These are phyloP conservation scores for Grammomys surdaster DNA, from an alignment of 2,113 vertebrate genomes.

Conservation along the genomic window DNA sequence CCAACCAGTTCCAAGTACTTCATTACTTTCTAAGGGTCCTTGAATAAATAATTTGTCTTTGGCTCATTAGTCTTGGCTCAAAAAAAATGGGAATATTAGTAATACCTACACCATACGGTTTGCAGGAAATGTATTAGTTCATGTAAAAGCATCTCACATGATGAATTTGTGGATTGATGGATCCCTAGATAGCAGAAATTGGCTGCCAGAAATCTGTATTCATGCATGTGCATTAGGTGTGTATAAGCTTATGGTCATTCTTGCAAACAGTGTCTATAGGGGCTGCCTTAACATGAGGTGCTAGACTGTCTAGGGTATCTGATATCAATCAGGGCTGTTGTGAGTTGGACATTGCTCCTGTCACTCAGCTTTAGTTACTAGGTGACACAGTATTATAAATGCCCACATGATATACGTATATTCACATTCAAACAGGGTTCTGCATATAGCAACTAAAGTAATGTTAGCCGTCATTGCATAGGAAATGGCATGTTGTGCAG, in stretches of 20 bases:
- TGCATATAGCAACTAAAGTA: background rate
- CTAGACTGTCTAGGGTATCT: background rate
- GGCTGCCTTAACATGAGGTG: slow-evolving; percentile 35
- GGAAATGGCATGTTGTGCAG: background rate
- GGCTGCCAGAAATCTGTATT: slow-evolving; percentile 13
- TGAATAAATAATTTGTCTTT: slow-evolving; percentile 53
- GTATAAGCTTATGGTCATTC: slow-evolving; percentile 5
- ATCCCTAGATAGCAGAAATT: background rate
- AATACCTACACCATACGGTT: background rate
- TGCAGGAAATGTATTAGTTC: background rate
- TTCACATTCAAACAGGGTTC: slow-evolving; percentile 17
- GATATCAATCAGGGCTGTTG: slow-evolving; percentile 14
- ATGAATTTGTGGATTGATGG: background rate
- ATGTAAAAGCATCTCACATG: background rate
- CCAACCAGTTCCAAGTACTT: slow-evolving; percentile 29
- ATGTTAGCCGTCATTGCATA: background rate
- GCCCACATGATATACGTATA: background rate
- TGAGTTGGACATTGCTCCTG: background rate
- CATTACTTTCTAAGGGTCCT: slow-evolving; percentile 35
- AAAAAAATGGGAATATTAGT: slow-evolving; percentile 50
- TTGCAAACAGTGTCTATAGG: background rate
- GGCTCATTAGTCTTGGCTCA: slow-evolving; percentile 55
- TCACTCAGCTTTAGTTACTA: slow-evolving; percentile 30
- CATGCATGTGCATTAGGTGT: background rate
- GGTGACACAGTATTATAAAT: background rate